Conservation (phyloP, 1,140 invertebrate species). For the Tetraneura akinire region DNA sequence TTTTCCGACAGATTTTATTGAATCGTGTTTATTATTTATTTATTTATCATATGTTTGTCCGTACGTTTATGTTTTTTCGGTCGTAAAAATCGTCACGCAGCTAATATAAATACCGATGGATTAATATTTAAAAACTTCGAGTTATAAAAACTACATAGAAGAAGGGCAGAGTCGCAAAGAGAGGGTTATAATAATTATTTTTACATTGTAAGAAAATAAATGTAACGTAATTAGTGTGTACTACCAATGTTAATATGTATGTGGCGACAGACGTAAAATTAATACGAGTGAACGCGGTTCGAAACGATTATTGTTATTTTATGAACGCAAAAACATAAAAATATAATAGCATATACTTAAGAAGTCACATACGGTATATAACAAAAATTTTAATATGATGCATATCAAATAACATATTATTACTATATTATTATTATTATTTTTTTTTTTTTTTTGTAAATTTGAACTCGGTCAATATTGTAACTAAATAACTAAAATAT, state of each 20-base stretch:
- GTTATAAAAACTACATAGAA: conserved; percentile 7
- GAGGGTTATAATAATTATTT: conserved; percentile 11
- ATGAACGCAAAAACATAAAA: neutral
- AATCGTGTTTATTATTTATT: neutral
- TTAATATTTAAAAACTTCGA: conserved; percentile 40
- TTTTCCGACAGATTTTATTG: neutral
- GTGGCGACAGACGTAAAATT: conserved; percentile 14
- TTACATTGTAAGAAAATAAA: conserved; percentile 26
- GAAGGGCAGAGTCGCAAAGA: neutral
- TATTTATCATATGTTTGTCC: neutral
- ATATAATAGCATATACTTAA: too few species aligned
- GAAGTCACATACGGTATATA: neutral
- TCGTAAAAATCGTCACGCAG: conserved; percentile 19
- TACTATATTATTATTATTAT: too few species aligned
- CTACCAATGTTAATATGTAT: neutral
- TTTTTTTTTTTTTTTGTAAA: too few species aligned
- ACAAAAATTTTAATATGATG: neutral
- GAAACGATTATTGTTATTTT: conserved; percentile 1
- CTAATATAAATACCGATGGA: conserved; percentile 16
- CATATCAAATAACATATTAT: too few species aligned
- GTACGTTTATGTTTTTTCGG: neutral
- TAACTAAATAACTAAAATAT: too few species aligned
- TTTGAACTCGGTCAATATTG: too few species aligned
- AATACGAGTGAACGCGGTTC: neutral
- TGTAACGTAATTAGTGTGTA: conserved; percentile 9